Base-by-base conservation (phyloP, 2,797 vertebrate genomes). In the Schizopygopsis pylzovi region DNA sequence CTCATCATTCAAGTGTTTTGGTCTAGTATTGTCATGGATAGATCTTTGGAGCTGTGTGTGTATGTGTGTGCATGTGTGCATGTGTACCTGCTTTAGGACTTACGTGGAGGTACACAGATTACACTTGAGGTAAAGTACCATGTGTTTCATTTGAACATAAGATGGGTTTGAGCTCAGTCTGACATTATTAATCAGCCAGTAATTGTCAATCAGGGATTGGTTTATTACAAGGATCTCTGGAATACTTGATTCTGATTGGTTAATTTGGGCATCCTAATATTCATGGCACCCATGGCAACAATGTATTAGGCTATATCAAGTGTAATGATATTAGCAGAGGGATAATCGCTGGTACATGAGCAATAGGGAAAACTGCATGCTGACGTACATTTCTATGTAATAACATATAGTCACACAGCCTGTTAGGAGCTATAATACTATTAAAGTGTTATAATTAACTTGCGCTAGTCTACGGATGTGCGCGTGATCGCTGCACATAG, bases 1-100 rank as follows among this genome's bases (percentile, higher is more conserved):
- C 49, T 28, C 84, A 45, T 84, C 68, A 75, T 84, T 87, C 68
- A 76, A 87, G 79, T 84, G 71, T 80, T 73, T 47, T 86, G 39
- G 11, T 54, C 54, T n/a, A 68, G 47, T n/a, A 70, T 79, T 86
- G 79, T 86, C 72, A 75, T 85, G 39, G 59, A 5, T 39, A 71
- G 61, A 45, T 56, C 37, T 83, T 67, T 72, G 28, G 28, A 72
- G 39, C 20, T 52, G 72, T n/a, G 18, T 71, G 54, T 56, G 72
- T 75, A 45, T 61, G 39, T 39, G 18, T 33, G 16, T 20, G 25
- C 28, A n/a, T n/a, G n/a, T n/a, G n/a, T n/a, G n/a, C n/a, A 4
- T 56, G 54, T 79, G 11, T 68, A 12, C 80, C 52, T 65, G 47
- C 85, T 71, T 76, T 22, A 77, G n/a, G 33, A 78, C 37, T 25